Base-by-base conservation (phyloP, 35 echinoderm and acorn worm species). In the Lytechinus variegatus region DNA sequence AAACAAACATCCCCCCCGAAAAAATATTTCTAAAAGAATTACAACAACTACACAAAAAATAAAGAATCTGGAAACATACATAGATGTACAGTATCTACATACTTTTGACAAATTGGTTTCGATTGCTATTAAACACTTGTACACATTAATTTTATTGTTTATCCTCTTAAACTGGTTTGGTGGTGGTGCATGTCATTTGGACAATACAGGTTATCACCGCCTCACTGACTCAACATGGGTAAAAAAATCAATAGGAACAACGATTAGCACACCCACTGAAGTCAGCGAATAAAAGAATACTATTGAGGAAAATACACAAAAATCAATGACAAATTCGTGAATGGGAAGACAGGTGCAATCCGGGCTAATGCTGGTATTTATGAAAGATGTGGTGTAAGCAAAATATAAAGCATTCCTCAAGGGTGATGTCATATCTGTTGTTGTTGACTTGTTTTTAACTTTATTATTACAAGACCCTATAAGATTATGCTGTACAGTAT, bases 381-480 rank as follows among this genome's bases (percentile, higher is more conserved):
- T 24, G 16, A 79, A 79, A 79, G 66, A 16, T 24, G 66, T 24
- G 16, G 4, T 19, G 66, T 79, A 79, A 79, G 66, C 66, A 79
- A 79, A 79, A 79, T 6, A 44, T 44, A 44, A 79, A 24, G 66
- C 66, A 79, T 79, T 79, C 66, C 66, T 79, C 19, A 21, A 24
- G 66, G 19, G 66, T 79, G 14, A 79, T 16, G n/a, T 79, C 66
- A 79, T 79, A 79, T 24, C 7, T n/a, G 66, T 4, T 4, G n/a
- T 79, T 27, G 66, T 79, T 79, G 66, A 79, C 66, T 79, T 79
- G 66, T 79, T 79, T 79, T 79, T 79, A 79, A 79, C 66, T 79
- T n/a, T 79, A 44, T 44, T 44, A 44, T 44, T 44, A 44, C 33
- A 44, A 44, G 33, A 44, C 33, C 33, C 33, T 44, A 1, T 44